Base-by-base conservation (phyloP, 2,888 invertebrate genomes). In the Synergus itoensis region DNA sequence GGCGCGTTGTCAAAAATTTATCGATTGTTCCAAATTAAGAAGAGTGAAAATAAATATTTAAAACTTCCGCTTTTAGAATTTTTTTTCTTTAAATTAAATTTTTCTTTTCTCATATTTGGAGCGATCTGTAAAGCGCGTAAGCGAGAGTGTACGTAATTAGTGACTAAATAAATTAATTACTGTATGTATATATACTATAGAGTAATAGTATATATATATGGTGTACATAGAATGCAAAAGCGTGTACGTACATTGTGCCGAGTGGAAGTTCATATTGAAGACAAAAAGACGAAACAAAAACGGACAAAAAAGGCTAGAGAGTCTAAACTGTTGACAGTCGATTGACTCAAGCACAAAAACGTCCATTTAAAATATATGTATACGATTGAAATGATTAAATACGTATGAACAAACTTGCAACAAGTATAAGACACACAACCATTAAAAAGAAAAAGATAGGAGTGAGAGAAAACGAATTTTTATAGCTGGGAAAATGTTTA, bases 241-340 rank as follows among this genome's bases (percentile, higher is more conserved):
- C 53, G 36, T 69, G 48, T 73, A 36, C 73, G 73, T 73, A 73
- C 73, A 73, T 73, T 73, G 73, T 73, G 73, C 73, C 73, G 73
- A 73, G 73, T 73, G 53, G 48, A 73, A 53, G 53, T 48, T 73
- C n/a, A 53, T 67, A 53, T 40, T 48, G 36, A 64, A 65, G 36
- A 14, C 41, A 40, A 45, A 45, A 65, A 16, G 14, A 48, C n/a
- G 18, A 18, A 67, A 40, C 4, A 36, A 67, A 21, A 53, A 16
- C 12, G 36, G 36, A 65, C 77, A 11, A 16, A 76, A 69, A 43
- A 77, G 36, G 64, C n/a, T 41, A 57, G 65, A 48, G 48, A 65
- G 64, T 36, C 45, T 41, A 63, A 76, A 67, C 40, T 21, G 60
- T 28, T 12, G 14, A 69, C 53, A 28, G 40, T 73, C 73, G 18